Evolutionary conservation across 2,797 vertebrate species (phyloP), one percentile per base, ranked within the genome.

Genomic region (Podargus strigoides): DNA sequence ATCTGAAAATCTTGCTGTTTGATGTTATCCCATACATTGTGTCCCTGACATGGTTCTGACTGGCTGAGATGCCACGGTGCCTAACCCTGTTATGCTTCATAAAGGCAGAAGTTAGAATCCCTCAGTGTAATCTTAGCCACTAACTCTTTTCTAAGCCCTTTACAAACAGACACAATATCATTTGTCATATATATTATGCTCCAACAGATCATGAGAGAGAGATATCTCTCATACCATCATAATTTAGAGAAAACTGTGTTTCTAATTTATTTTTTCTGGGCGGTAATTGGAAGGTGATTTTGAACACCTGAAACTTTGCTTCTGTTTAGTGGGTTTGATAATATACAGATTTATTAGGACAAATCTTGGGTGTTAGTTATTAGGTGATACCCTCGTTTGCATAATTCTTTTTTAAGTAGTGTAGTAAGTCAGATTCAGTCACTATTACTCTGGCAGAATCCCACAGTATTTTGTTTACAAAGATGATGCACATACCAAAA

Each of bases 21-120:
- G 52, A 42, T 62, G 89, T 55, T 47, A 64, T 92, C 63, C 52
- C 12, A 2, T 34, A 34, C 66, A 76, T 42, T 96, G 85, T 85
- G 42, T 17, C 15, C 22, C 91, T 97, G 92, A 96, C 94, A 41
- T 32, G 64, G 68, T 85, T 96, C 89, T 90, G 92, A 86, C 90
- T 87, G 94, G 91, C 96, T 95, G 73, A 92, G 87, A 91, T 79
- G 90, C 63, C 60, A 41, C 19, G 79, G 47, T 89, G 83, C 75
- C 91, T 97, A 95, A 97, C 76, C 77, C 88, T 94, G 56, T 97
- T 97, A 97, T 56, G 67, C 75, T 91, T 75, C 97, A 97, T 89
- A 96, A 96, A 96, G 53, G 92, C 78, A 92, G 81, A 91, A 86
- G 80, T 66, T 96, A 56, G 83, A 95, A 96, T 96, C 92, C 88